Evolutionary conservation across 2,113 vertebrate genomes (phyloP).

Genomic region (Phylloscopus whistleri): DNA sequence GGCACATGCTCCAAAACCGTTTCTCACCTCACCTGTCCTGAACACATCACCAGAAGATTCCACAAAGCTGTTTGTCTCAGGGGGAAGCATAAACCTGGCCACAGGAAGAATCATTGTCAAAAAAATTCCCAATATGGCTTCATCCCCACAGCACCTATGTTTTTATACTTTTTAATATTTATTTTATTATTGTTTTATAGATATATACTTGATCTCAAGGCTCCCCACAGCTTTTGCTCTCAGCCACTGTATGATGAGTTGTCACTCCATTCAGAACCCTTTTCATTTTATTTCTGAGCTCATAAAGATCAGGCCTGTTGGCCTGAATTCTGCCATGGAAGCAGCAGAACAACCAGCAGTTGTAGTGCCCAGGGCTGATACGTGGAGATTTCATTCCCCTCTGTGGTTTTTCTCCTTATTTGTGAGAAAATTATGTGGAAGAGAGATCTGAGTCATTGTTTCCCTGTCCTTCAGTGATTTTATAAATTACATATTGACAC

Average conservation of each 20-base stretch:
- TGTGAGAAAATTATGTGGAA: not conserved
- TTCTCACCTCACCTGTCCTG: not conserved
- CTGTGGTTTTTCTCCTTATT: not conserved
- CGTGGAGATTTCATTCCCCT: not conserved
- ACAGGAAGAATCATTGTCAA: not conserved
- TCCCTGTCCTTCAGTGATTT: not conserved
- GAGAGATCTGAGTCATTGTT: not conserved
- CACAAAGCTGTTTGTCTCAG: not conserved
- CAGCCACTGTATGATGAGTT: rapidly evolving
- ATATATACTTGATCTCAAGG: not conserved
- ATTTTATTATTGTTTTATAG: not conserved
- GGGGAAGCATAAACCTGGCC: not conserved
- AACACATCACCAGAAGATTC: not conserved
- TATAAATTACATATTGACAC: not conserved
- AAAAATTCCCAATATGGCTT: not conserved
- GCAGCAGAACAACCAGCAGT: not conserved
- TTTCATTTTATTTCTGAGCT: not conserved
- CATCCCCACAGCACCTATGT: not conserved
- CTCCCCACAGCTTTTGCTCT: not conserved
- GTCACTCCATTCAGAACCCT: not conserved
- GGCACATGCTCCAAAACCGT: not conserved
- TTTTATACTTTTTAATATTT: not conserved
- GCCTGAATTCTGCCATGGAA: not conserved
- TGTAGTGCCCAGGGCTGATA: not conserved
- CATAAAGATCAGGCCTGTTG: not conserved